Base-by-base conservation (phyloP, 2,797 vertebrate species). In the Acipenser transmontanus region DNA sequence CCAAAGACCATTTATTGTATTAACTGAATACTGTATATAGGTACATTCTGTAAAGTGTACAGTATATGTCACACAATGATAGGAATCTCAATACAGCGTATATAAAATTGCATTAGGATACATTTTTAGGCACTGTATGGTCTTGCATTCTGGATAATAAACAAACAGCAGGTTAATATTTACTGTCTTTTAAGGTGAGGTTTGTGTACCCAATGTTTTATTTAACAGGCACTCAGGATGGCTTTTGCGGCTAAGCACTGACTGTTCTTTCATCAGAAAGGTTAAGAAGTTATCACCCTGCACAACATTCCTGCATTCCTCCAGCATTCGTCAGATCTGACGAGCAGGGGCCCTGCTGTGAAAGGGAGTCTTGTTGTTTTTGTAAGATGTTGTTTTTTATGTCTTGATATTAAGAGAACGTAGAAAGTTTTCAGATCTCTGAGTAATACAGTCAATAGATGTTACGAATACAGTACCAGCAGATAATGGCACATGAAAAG, bases 271-370 rank as follows among this genome's bases (percentile, higher is more conserved):
- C 69, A 60, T 69, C 63, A 61, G 59, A 65, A 49, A 62, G 49
- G 62, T 20, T 69, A 49, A 66, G 65, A 63, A 64, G 73, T 68
- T 68, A 66, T 67, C 66, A 60, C 13, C 69, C 65, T 54, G 62
- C 52, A 71, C 50, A 68, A 64, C 67, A 70, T 73, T 76, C 73
- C 71, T 12, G 72, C 71, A 71, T 76, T 73, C 74, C 72, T 64
- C 68, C 68, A 69, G 67, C 73, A 66, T 73, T 71, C 63, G 67
- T 80, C 73, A 68, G 59, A 63, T 65, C 50, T 54, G 60, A 65
- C 62, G 65, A 17, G 69, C 57, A 56, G 69, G 71, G 64, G 73
- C 67, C 70, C 61, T 51, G 7, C 49, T 50, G 64, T 20, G 47
- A 51, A 65, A 62, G 50, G 61, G 49, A 63, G 7, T 8, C 34